Evolutionary conservation across 92 coral and sea anemone genomes (phyloP), one percentile per base, ranked within the genome.

Genomic region (Epizoanthus fatuus): DNA sequence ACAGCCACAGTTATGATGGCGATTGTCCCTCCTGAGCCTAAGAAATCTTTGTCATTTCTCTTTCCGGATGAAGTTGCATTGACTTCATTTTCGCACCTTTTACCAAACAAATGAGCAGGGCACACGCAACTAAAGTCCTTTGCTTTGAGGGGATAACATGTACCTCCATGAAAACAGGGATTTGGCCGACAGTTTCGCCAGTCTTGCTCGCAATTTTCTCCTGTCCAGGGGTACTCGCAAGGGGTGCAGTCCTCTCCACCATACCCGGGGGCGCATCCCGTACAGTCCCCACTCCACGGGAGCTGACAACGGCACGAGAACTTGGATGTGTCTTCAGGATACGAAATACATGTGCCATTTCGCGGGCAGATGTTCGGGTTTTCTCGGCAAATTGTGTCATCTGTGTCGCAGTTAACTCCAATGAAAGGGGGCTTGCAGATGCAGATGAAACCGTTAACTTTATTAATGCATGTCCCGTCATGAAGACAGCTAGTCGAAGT

Each of bases 351-450:
- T 42, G 95, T 90, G 19, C 95, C 95, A 69, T 92, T 92, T 15
- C 60, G 88, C 25, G 88, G 91, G 45, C 95, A 92, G 35, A 90
- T 90, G 38, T 53, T 57, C 59, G 95, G 86, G 53, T 81, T 85
- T 76, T 81, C 86, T 32, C 95, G 72, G 29, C 95, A 92, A 22
- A 92, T 51, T 49, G 93, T 85, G 57, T 85, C 93, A 52, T 92
- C 93, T n/a, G 95, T 92, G 72, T 92, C 95, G 17, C 95, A 92
- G 71, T 90, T 92, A 11, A 92, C 89, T 11, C 95, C 95, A 52
- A 90, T 86, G 74, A 56, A 92, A 15, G 95, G 95, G 17, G 72
- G 90, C 83, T 92, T 81, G 81, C 93, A 92, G 12, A 92, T 56
- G 58, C 95, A 92, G 37, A 90, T 81, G 22, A 74, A 92, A 14